These are phyloP conservation scores for Metellina segmentata DNA, from an alignment of 2,888 invertebrate genomes.

Conservation along the genomic window DNA sequence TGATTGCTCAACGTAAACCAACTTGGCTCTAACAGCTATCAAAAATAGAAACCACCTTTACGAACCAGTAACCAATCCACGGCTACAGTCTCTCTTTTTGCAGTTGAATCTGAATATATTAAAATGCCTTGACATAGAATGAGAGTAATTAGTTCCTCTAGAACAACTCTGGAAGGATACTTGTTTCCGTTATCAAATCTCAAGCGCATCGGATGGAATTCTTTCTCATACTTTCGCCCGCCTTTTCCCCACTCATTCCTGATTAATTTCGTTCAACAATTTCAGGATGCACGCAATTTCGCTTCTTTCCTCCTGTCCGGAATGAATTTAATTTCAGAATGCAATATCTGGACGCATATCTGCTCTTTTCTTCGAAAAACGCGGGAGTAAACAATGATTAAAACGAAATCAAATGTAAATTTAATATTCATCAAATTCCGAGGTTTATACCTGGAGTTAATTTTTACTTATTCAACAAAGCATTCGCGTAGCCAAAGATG, in stretches of 20 bases:
- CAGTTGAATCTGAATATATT: constrained; percentile 49
- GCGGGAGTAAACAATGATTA: constrained; percentile 13
- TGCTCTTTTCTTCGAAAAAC: neutral
- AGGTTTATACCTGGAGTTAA: constrained; percentile 27
- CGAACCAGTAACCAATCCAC: constrained; percentile 14
- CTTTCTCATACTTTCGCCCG: neutral
- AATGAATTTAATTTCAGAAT: constrained; percentile 37
- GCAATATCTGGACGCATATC: constrained; percentile 1
- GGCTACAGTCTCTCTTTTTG: constrained; percentile 40
- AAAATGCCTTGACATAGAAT: constrained; percentile 51
- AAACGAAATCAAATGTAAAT: constrained; percentile 38
- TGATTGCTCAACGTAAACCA: constrained; percentile 2
- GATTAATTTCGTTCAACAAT: constrained; percentile 54
- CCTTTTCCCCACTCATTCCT: neutral
- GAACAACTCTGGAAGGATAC: constrained; percentile 36
- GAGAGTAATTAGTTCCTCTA: constrained; percentile 52
- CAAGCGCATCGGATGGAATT: neutral
- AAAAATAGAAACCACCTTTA: constrained; percentile 1
- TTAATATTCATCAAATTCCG: constrained; percentile 51
- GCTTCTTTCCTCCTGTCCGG: neutral
- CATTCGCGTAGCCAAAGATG: neutral
- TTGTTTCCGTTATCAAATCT: constrained; percentile 43
- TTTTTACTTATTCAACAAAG: constrained; percentile 29
- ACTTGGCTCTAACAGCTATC: neutral
- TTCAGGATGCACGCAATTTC: constrained; percentile 10